Conservation (phyloP, 2,113 vertebrate species). For the Gavia stellata region DNA sequence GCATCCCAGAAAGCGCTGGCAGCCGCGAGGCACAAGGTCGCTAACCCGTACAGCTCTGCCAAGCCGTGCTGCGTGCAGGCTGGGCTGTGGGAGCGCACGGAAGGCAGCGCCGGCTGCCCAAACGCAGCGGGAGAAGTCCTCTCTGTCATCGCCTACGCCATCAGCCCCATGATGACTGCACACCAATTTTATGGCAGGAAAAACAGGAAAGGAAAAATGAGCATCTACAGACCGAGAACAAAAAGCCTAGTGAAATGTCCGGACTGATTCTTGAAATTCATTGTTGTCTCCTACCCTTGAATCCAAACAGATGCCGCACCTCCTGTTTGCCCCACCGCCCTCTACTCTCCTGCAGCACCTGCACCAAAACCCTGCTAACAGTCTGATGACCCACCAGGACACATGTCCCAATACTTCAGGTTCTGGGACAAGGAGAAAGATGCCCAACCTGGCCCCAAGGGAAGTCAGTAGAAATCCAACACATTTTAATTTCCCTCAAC, state of each 20-base stretch:
- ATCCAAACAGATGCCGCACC: not conserved
- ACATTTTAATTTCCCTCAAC: no score
- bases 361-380: not conserved
- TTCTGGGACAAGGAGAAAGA: not conserved
- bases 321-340: not conserved
- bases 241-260: not conserved
- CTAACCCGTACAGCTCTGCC: not conserved
- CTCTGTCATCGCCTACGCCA: not conserved
- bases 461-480: not conserved
- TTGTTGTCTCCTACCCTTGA: not conserved
- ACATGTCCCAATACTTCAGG: accelerated
- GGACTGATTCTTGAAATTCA: not conserved
- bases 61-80: accelerated
- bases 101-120: not conserved
- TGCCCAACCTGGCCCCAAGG: not conserved
- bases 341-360: not conserved
- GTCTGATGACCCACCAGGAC: not conserved
- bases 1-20: not conserved
- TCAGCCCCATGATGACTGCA: not conserved
- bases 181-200: not conserved
- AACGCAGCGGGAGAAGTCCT: not conserved
- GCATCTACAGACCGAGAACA: not conserved
- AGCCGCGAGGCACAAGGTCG: not conserved
- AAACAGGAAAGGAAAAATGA: not conserved
- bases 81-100: not conserved